These are phyloP conservation scores for Pseudopodoces humilis DNA, from an alignment of 2,113 vertebrate genomes.

Conservation along the genomic window DNA sequence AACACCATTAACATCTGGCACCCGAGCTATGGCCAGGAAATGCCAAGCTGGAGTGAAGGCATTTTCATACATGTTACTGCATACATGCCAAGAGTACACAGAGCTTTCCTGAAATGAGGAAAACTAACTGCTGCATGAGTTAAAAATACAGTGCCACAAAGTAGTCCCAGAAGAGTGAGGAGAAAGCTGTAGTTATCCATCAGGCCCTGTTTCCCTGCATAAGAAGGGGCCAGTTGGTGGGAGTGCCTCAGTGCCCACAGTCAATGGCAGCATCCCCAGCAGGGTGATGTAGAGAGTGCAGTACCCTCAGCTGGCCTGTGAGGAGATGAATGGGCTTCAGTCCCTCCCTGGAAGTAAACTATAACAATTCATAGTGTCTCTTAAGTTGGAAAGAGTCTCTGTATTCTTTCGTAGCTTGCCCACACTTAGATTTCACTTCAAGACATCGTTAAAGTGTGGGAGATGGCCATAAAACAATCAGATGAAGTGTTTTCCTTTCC, in stretches of 20 bases:
- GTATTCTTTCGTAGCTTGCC: neutral
- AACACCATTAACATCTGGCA: neutral
- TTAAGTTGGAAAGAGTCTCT: neutral
- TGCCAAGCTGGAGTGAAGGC: neutral
- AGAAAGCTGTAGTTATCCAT: neutral
- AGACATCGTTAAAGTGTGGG: accelerated
- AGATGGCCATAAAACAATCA: neutral
- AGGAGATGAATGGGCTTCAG: neutral
- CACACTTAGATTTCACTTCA: neutral
- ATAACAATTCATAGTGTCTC: neutral
- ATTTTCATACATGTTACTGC: accelerated
- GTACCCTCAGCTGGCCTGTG: neutral
- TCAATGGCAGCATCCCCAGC: neutral
- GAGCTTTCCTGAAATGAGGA: neutral
- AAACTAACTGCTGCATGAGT: neutral
- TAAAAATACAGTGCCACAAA: neutral
- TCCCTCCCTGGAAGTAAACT: neutral
- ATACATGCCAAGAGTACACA: neutral
- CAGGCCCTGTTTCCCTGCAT: neutral
- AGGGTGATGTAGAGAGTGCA: neutral
- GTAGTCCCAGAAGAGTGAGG: neutral
- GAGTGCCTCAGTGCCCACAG: neutral
- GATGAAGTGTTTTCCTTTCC: neutral
- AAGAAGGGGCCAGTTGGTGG: neutral
- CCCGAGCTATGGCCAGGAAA: accelerated